Conservation (phyloP, 1,140 invertebrate genomes). For the Ceratosolen fusciceps region DNA sequence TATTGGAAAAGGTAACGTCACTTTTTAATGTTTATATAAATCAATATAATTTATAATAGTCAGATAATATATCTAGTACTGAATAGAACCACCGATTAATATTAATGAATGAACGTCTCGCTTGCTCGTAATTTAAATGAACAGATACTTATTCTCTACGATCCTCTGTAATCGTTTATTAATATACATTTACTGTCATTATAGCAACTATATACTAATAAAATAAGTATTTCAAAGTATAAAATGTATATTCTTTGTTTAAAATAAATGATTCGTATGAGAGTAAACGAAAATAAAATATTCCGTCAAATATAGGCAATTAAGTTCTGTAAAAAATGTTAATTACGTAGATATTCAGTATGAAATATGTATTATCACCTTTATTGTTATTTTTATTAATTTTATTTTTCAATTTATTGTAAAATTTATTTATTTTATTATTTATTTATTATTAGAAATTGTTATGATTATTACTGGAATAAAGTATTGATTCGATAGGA, state of each 20-base stretch:
- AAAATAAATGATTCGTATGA: conserved; percentile 3
- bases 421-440: too few species aligned
- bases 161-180: not conserved
- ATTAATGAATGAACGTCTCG: not conserved
- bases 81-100: not conserved
- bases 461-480: too few species aligned
- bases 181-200: not conserved
- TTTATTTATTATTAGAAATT: too few species aligned
- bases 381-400: conserved; percentile 19
- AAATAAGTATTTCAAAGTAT: not conserved
- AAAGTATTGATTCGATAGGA: too few species aligned
- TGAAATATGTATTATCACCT: conserved; percentile 18
- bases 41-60: not conserved
- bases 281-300: not conserved
- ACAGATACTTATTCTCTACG: too few species aligned
- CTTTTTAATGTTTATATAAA: not conserved
- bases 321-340: conserved; percentile 4
- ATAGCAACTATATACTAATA: not conserved
- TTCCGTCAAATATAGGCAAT: conserved; percentile 6
- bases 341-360: not conserved
- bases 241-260: conserved; percentile 13
- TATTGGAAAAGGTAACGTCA: not conserved
- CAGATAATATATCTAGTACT: not conserved
- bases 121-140: not conserved
- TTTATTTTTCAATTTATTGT: conserved; percentile 1